These are phyloP conservation scores for Lota lota DNA, from an alignment of 2,113 vertebrate genomes.

Conservation along the genomic window DNA sequence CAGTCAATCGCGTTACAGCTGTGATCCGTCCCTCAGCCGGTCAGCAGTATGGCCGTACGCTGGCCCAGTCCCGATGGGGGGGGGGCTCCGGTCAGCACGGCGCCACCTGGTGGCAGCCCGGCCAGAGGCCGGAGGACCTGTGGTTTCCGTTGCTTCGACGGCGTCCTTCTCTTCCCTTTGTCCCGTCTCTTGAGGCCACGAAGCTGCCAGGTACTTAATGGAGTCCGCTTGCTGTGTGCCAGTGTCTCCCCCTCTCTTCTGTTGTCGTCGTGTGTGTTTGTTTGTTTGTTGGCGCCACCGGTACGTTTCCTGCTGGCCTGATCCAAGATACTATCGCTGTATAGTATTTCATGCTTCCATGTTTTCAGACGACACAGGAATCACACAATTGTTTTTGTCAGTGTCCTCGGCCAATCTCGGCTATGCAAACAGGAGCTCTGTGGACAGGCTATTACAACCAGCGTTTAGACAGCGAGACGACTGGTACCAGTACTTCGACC, in stretches of 20 bases:
- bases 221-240: not conserved
- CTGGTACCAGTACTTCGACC: slow-evolving; percentile 62
- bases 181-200: slow-evolving; percentile 32
- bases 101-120: not conserved
- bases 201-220: slow-evolving; percentile 52
- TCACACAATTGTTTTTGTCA: not conserved
- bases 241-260: not conserved
- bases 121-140: slow-evolving; percentile 29
- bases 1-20: slow-evolving; percentile 30
- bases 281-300: too few species aligned
- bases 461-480: slow-evolving; percentile 41
- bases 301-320: too few species aligned
- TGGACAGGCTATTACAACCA: slow-evolving; percentile 40
- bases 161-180: slow-evolving; percentile 37
- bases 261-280: not conserved
- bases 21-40: slow-evolving; percentile 52
- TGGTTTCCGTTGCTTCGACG: slow-evolving; percentile 44
- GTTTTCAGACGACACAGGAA: not conserved
- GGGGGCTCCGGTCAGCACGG: slow-evolving; percentile 12
- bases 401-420: slow-evolving; percentile 44
- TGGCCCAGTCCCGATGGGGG: slow-evolving; percentile 27
- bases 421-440: slow-evolving; percentile 26
- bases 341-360: not conserved
- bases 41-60: slow-evolving; percentile 20
- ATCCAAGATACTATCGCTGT: too few species aligned